Evolutionary conservation across 2,888 invertebrate genomes (phyloP), one percentile per base, ranked within the genome.

Genomic region (Apodemia hepburni): DNA sequence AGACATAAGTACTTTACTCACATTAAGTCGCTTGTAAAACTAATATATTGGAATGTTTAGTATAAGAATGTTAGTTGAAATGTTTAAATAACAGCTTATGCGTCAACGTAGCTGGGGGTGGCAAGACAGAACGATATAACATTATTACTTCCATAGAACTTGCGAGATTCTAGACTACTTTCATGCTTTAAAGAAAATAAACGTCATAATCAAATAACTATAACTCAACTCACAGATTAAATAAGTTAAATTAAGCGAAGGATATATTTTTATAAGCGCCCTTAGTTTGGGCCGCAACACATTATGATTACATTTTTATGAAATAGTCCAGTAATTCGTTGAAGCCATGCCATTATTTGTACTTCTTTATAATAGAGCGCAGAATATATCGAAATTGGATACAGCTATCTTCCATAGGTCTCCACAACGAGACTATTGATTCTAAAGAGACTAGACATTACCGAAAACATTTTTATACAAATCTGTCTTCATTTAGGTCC

Each of bases 1-100:
- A n/a, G n/a, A n/a, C 76, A 80, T 89, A 91, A 91, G 90, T 91
- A 91, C 90, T 81, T 76, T 82, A 84, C 86, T 85, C 85, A 86
- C 85, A 87, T 89, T 91, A 91, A 91, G 90, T 91, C 87, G 87
- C 87, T 83, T 84, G 77, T 78, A 75, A 79, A 75, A 78, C 75
- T 79, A 74, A 63, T 65, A 75, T 78, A 57, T 57, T 89, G 90
- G 90, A 90, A 89, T 90, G 90, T 87, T 82, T 78, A 82, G 79
- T 82, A 74, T 67, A 69, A 75, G 73, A 74, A 75, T 74, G 72
- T 73, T 75, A 74, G 69, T 79, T 75, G 78, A 79, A 77, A 78
- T 80, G 76, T 79, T 70, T 72, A 70, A 68, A 74, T 69, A 70
- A 69, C 66, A 63, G 64, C 64, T 65, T 61, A 68, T 68, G 69